These are phyloP conservation scores for Ectemnius continuus DNA, from an alignment of 2,888 invertebrate species.

Conservation along the genomic window DNA sequence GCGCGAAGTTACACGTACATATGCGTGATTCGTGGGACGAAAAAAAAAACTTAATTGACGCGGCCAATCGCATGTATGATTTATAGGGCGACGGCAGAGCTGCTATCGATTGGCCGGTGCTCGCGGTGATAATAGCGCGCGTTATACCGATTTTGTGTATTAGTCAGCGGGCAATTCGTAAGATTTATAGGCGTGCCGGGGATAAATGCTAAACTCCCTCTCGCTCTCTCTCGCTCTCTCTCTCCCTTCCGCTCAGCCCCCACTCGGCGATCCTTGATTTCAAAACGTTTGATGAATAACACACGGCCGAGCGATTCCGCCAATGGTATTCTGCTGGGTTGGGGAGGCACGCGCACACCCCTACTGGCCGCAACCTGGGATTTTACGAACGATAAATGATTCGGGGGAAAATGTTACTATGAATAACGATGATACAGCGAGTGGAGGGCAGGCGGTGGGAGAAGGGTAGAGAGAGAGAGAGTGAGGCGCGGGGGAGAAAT, in stretches of 20 bases:
- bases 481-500: not conserved
- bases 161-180: slow-evolving; percentile 39
- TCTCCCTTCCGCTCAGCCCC: too few species aligned
- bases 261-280: slow-evolving; percentile 52
- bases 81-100: slow-evolving; percentile 32
- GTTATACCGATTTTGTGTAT: slow-evolving; percentile 28
- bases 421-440: not conserved
- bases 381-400: slow-evolving; percentile 4
- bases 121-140: slow-evolving; percentile 43
- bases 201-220: slow-evolving; percentile 56
- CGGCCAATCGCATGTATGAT: slow-evolving; percentile 25
- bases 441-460: too few species aligned
- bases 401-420: not conserved
- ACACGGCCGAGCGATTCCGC: slow-evolving; percentile 9
- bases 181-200: slow-evolving; percentile 53
- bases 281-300: slow-evolving; percentile 48
- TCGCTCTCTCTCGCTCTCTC: slow-evolving; percentile 4
- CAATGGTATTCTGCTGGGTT: slow-evolving; percentile 30
- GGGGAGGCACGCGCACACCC: slow-evolving; percentile 7
- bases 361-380: not conserved
- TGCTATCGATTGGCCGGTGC: slow-evolving; percentile 46
- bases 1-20: not conserved
- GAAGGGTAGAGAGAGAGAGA: too few species aligned
- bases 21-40: not conserved
- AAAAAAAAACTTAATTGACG: slow-evolving; percentile 44